Percentiles rank a stretch among this genome's conserved stretches.
Evolutionary conservation across 1,140 invertebrate species (phyloP).

Genomic region (Pinna nobilis): DNA sequence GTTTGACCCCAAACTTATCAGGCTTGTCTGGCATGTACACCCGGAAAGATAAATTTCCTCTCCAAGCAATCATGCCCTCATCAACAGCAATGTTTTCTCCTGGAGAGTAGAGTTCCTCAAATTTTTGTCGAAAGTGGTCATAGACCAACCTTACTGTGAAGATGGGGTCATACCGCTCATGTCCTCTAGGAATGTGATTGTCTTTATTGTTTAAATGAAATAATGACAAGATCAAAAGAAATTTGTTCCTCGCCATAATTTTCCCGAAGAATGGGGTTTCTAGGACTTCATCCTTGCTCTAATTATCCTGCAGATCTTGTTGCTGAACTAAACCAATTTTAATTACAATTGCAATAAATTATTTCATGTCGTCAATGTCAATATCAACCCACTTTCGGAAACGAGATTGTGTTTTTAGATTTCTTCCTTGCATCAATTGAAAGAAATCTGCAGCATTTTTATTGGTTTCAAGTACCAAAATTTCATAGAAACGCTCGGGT

Average conservation of each 20-base stretch:
- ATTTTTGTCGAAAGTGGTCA: conserved; percentile 6
- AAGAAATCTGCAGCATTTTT: not conserved
- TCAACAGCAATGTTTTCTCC: conserved; percentile 48
- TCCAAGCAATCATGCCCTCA: conserved; percentile 64
- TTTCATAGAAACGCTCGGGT: not conserved
- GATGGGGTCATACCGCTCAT: not conserved
- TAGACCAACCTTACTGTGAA: conserved; percentile 11
- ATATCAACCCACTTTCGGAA: too few species aligned
- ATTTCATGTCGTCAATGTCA: conserved; percentile 23
- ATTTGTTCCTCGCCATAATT: conserved; percentile 7
- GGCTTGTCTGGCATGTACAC: conserved; percentile 76
- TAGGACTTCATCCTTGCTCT: conserved; percentile 3
- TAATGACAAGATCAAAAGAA: conserved; percentile 6
- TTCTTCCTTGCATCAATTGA: too few species aligned
- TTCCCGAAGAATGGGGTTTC: conserved; percentile 24
- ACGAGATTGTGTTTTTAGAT: not conserved
- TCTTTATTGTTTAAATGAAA: conserved; percentile 9
- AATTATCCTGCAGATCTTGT: conserved; percentile 1
- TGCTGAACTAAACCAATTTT: conserved; percentile 13
- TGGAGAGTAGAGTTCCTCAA: conserved; percentile 20
- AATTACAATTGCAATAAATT: conserved; percentile 4
- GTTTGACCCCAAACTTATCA: conserved; percentile 75
- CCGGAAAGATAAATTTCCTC: conserved; percentile 67
- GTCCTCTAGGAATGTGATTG: not conserved
- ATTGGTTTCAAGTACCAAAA: not conserved